Evolutionary conservation across 2,113 vertebrate species (phyloP).

Genomic region (Harpagus bidentatus): DNA sequence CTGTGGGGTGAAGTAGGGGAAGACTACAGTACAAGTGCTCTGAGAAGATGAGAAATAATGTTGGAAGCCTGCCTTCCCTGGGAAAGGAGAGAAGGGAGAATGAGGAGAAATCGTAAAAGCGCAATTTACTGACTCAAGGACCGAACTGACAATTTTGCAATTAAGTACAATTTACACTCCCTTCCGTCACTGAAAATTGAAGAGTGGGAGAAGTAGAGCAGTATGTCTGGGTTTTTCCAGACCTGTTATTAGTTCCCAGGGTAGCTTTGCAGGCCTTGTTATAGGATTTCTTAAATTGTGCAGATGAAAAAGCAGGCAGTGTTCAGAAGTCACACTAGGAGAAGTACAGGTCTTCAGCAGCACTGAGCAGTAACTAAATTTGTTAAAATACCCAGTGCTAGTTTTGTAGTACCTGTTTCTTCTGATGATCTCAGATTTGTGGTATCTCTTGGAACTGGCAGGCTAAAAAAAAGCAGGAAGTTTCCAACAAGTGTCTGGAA

Average conservation of each 20-base stretch:
- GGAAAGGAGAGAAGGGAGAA: background rate
- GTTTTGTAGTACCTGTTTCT: background rate
- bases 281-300: background rate
- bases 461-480: background rate
- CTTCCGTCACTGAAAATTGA: slow-evolving; percentile 7
- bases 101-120: background rate
- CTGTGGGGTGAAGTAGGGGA: background rate
- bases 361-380: background rate
- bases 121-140: background rate
- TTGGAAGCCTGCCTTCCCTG: background rate
- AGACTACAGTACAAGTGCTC: background rate
- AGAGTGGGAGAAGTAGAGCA: slow-evolving; percentile 24
- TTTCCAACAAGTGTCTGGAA: background rate
- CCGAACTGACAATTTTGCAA: slow-evolving; percentile 26
- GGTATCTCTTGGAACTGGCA: background rate
- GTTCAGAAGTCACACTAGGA: background rate
- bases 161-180: slow-evolving; percentile 40
- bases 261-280: background rate
- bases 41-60: background rate
- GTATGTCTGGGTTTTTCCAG: slow-evolving; percentile 24
- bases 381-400: background rate
- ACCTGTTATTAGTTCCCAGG: slow-evolving; percentile 39
- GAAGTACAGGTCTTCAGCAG: background rate
- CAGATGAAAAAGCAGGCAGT: background rate
- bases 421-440: background rate